Evolutionary conservation across 2,888 invertebrate species (phyloP), one percentile per base, ranked within the genome.

Genomic region (Drosophila mimetica): DNA sequence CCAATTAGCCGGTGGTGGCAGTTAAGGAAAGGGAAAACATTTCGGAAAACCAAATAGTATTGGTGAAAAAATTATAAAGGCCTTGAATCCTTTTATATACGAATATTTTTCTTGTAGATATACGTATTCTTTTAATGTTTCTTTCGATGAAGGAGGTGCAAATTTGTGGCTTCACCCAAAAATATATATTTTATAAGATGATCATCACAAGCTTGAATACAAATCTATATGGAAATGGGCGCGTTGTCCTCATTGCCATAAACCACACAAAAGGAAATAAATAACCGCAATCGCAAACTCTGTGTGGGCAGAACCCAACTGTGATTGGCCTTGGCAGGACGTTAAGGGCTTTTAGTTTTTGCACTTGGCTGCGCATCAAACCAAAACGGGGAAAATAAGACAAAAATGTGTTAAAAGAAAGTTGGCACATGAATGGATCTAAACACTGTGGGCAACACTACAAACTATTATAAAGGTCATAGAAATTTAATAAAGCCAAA

Each of bases 361-460:
- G 34, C 34, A 34, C 34, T 34, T 34, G 37, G 37, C 37, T 37
- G 37, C 37, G 9, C 37, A 9, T 37, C 37, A 37, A 9, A 8
- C 34, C 9, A 37, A 20, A 39, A 39, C 11, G 1, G 13, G 13
- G 11, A 11, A 1, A 11, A 18, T 30, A 30, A 2, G 1, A 18
- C 34, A 4, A 34, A 34, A 34, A 34, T 5, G 34, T 34, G 6
- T 34, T 34, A 2, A 34, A 34, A n/a, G 34, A 34, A n/a, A 34
- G 6, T 34, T 34, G 34, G 34, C 34, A 34, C 34, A 34, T 34
- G 13, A 34, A n/a, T 34, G 34, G n/a, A 34, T 11, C 30, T 30
- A 11, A 11, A 30, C 30, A 30, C 11, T 11, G 2, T 11, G 11
- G 4, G 4, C 30, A 11, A 13, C 11, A 13, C 30, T 11, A 9